Percentiles rank a stretch among this genome's conserved stretches.
phyloP scores from a whole-genome alignment of 2,888 invertebrate genomes.

The Lottia gigantea region DNA sequence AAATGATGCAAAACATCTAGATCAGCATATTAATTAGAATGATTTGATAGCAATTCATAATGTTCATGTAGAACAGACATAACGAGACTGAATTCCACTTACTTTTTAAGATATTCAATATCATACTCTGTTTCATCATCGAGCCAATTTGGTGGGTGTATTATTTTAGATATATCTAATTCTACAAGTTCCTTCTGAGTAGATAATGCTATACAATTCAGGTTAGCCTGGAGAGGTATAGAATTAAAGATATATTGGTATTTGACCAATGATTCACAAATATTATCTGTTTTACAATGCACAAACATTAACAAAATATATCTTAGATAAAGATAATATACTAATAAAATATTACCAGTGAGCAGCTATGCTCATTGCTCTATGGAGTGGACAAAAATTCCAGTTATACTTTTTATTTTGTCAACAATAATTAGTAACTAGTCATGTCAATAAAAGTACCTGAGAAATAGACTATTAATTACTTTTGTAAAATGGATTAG shows the following conservation, averaged over 20 bases:
- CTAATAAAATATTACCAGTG: too few relatives aligned
- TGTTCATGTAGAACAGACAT: too few relatives aligned
- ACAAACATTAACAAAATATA: neutral
- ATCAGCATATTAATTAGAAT: too few relatives aligned
- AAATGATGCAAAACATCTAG: too few relatives aligned
- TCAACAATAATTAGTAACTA: too few relatives aligned
- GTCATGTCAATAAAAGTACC: too few relatives aligned
- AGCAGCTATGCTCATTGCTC: too few relatives aligned
- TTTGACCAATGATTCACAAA: neutral
- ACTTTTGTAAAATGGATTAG: too few relatives aligned
- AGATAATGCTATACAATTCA: conserved; percentile 81
- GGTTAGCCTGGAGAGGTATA: conserved; percentile 56
- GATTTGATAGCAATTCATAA: too few relatives aligned
- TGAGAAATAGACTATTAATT: too few relatives aligned
- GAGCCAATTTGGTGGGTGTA: conserved; percentile 89
- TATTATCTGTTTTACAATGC: neutral
- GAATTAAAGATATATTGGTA: neutral
- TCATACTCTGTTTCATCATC: conserved; percentile 98
- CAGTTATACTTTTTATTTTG: too few relatives aligned
- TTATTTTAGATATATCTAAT: conserved; percentile 91
- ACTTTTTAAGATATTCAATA: conserved; percentile 75
- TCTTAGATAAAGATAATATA: neutral
- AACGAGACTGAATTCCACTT: conserved; percentile 25
- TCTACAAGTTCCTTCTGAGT: conserved; percentile 97
- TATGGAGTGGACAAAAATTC: too few relatives aligned